These are phyloP conservation scores for Varanus salvator DNA, from an alignment of 2,113 vertebrate genomes.

Conservation along the genomic window DNA sequence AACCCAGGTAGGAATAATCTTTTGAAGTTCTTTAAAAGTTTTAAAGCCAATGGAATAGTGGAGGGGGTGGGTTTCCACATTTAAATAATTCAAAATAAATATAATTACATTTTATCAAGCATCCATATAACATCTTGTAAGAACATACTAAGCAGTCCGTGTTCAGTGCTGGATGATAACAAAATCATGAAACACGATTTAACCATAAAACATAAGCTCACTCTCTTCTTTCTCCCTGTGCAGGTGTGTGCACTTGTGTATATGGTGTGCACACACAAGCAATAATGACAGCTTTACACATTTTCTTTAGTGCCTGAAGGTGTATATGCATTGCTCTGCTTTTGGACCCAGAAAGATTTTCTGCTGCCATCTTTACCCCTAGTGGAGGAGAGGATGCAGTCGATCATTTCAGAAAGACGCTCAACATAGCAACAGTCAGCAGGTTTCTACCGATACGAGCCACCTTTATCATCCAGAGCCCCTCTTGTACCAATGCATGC, in stretches of 20 bases:
- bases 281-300: neutral
- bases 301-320: neutral
- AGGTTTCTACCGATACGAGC: neutral
- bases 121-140: neutral
- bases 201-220: neutral
- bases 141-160: neutral
- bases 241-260: neutral
- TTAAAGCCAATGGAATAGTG: too few species aligned
- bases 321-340: neutral
- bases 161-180: neutral
- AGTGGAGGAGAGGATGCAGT: slow-evolving; percentile 22
- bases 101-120: neutral
- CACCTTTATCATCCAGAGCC: neutral
- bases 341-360: neutral
- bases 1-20: neutral
- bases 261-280: neutral
- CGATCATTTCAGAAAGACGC: slow-evolving; percentile 17
- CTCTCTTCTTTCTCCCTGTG: too few species aligned
- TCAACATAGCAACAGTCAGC: neutral
- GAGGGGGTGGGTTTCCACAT: too few species aligned
- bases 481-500: slow-evolving; percentile 11
- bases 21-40: neutral
- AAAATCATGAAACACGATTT: neutral
- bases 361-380: neutral
- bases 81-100: neutral